These are phyloP conservation scores for Scaptomyza graminum DNA, from an alignment of 1,140 invertebrate genomes.

Conservation along the genomic window DNA sequence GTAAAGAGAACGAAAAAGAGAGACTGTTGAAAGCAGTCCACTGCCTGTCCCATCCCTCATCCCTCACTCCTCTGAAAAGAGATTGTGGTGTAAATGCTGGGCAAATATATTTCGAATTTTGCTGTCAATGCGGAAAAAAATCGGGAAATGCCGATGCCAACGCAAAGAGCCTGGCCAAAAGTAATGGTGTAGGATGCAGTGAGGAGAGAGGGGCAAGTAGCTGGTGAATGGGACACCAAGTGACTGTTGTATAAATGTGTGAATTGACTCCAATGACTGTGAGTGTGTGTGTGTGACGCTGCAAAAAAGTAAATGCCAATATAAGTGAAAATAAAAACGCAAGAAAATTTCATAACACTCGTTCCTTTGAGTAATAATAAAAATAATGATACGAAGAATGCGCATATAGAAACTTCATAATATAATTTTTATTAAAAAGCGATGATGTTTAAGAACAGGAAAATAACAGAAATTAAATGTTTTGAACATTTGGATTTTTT, in stretches of 20 bases:
- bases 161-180: neutral
- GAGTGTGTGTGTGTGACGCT: neutral
- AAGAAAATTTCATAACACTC: constrained; percentile 30
- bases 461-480: too few relatives aligned
- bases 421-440: too few relatives aligned
- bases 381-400: neutral
- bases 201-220: neutral
- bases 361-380: neutral
- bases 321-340: constrained; percentile 5
- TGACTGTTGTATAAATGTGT: constrained; percentile 46
- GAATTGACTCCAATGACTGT: constrained; percentile 26
- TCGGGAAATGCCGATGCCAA: constrained; percentile 47
- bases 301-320: constrained; percentile 6
- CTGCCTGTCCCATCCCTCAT: neutral
- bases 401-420: neutral
- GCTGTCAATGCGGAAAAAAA: constrained; percentile 74
- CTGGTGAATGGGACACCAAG: constrained; percentile 18
- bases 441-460: too few relatives aligned
- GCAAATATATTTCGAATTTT: constrained; percentile 79
- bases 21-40: constrained; percentile 46
- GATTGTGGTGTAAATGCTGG: constrained; percentile 69
- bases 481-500: too few relatives aligned
- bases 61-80: constrained; percentile 9
- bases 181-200: constrained; percentile 2
- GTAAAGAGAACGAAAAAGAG: neutral